Percentiles rank a stretch among this genome's conserved stretches.
Conservation (phyloP, 2,797 vertebrate genomes). For the Danio tinwini region DNA sequence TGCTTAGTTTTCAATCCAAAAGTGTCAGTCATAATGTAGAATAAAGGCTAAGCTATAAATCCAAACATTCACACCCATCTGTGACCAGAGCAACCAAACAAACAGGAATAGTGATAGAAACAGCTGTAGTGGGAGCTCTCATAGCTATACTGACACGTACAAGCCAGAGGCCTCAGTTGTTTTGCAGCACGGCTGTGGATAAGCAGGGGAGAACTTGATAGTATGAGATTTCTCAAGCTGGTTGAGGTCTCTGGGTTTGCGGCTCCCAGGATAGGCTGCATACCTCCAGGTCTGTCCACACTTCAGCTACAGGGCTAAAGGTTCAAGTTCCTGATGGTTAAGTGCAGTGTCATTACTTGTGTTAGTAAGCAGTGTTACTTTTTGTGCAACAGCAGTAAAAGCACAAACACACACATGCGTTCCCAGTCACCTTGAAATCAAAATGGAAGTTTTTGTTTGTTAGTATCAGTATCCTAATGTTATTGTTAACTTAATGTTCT, state of each 20-base stretch:
- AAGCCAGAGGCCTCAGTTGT: slow-evolving; percentile 39
- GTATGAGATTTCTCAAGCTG: slow-evolving; percentile 40
- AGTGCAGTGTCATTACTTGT: slow-evolving; percentile 51
- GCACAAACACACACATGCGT: neutral
- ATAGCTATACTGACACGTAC: slow-evolving; percentile 53
- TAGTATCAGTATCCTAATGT: too few species aligned
- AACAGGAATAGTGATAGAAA: slow-evolving; percentile 45
- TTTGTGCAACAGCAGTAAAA: neutral
- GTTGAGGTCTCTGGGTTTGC: slow-evolving; percentile 35
- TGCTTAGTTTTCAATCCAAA: slow-evolving; percentile 17
- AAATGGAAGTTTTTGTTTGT: too few species aligned
- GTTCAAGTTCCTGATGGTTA: slow-evolving; percentile 53
- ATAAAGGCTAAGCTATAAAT: slow-evolving; percentile 8
- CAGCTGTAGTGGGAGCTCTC: slow-evolving; percentile 53
- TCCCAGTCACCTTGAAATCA: too few species aligned
- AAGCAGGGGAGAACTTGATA: slow-evolving; percentile 35
- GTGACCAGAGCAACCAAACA: slow-evolving; percentile 43
- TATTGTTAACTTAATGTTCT: too few species aligned
- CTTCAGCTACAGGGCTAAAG: slow-evolving; percentile 12
- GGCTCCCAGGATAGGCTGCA: slow-evolving; percentile 47
- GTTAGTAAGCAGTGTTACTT: neutral
- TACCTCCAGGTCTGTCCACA: slow-evolving; percentile 34
- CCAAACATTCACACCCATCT: slow-evolving; percentile 35
- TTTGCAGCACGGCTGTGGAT: slow-evolving; percentile 17
- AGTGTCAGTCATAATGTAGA: neutral